A percentile compares a stretch with the other conserved stretches of the same genome.
Conservation (phyloP, 2,888 invertebrate genomes). For the Synergus itoensis region DNA sequence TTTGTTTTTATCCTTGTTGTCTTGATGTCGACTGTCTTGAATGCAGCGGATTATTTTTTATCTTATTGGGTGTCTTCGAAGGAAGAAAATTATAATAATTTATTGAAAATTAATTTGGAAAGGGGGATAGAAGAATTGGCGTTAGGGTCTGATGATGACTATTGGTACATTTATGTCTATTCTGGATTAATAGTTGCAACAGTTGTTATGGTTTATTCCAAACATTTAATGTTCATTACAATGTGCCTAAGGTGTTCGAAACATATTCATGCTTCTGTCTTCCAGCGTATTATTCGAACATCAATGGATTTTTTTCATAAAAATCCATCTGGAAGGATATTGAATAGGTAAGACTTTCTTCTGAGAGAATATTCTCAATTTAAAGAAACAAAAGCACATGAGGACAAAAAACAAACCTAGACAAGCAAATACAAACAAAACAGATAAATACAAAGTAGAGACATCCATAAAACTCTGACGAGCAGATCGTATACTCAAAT, state of each 20-base stretch:
- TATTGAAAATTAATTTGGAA: conserved; percentile 43
- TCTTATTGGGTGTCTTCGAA: conserved; percentile 78
- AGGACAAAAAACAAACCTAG: too few relatives aligned
- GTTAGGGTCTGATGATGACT: conserved; percentile 58
- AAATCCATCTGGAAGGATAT: conserved; percentile 84
- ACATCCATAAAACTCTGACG: too few relatives aligned
- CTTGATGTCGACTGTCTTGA: conserved; percentile 72
- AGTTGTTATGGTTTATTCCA: conserved; percentile 75
- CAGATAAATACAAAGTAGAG: too few relatives aligned
- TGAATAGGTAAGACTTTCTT: conserved; percentile 52
- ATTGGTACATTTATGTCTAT: conserved; percentile 80
- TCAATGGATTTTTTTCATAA: conserved; percentile 93
- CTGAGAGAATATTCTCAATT: too few relatives aligned
- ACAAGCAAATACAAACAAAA: too few relatives aligned
- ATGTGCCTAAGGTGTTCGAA: conserved; percentile 89
- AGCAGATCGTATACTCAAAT: too few relatives aligned
- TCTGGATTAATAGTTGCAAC: conserved; percentile 76
- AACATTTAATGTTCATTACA: conserved; percentile 80
- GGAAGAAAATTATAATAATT: conserved; percentile 73
- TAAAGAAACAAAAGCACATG: too few relatives aligned
- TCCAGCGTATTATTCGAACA: conserved; percentile 87
- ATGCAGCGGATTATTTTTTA: conserved; percentile 78
- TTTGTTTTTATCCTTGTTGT: conserved; percentile 13
- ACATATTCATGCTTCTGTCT: conserved; percentile 84
- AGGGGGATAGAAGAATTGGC: background rate